Evolutionary conservation across 2,797 vertebrate genomes (phyloP).

Genomic region (Spinibarbus caldwelli): DNA sequence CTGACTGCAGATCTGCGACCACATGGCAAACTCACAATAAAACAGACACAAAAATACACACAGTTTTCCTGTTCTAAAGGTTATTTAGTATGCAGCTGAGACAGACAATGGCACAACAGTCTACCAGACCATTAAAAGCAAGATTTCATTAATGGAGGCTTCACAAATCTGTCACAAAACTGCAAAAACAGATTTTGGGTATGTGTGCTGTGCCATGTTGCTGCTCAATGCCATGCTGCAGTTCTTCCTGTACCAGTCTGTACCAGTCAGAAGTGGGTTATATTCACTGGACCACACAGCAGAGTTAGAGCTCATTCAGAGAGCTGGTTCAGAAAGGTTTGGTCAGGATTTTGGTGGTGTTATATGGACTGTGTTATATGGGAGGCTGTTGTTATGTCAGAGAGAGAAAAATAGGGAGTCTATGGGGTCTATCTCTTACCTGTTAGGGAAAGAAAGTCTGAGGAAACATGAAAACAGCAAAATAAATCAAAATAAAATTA

Average conservation of each 20-base stretch:
- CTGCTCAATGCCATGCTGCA: conserved; percentile 1
- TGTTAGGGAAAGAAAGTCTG: conserved; percentile 27
- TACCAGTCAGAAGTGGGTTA: conserved; percentile 12
- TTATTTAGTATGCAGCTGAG: not conserved
- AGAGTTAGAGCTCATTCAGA: conserved; percentile 8
- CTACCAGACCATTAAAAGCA: conserved; percentile 1
- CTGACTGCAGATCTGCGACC: not conserved
- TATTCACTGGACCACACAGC: not conserved
- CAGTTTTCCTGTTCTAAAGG: not conserved
- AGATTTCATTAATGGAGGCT: not conserved
- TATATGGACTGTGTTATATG: conserved; percentile 32
- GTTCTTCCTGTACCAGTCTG: not conserved
- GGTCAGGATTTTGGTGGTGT: conserved; percentile 19
- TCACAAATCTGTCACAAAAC: not conserved
- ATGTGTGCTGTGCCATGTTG: conserved; percentile 14
- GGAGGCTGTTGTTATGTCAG: conserved; percentile 30
- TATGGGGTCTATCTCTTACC: conserved; percentile 39
- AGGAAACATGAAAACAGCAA: conserved; percentile 43
- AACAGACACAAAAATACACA: conserved; percentile 9
- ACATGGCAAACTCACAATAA: conserved; percentile 11
- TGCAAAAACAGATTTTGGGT: not conserved
- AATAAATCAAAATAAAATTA: conserved; percentile 34
- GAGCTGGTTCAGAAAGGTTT: conserved; percentile 16
- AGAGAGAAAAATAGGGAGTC: conserved; percentile 37
- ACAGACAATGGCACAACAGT: conserved; percentile 13